Conservation (phyloP, 2,797 vertebrate genomes). For the Erithacus rubecula region DNA sequence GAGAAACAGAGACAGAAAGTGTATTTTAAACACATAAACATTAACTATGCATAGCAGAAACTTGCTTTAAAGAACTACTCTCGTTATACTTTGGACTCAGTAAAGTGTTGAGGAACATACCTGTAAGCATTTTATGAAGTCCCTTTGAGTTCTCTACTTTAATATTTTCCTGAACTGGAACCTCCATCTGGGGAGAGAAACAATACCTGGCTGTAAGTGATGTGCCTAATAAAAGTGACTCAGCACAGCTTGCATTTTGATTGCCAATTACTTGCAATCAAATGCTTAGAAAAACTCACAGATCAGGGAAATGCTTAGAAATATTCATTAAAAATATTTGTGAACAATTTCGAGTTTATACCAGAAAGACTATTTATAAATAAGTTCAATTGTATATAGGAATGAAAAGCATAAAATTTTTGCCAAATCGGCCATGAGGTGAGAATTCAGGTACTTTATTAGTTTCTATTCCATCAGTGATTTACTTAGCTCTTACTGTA, state of each 20-base stretch:
- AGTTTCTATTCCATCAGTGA: not conserved
- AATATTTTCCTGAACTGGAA: constrained; percentile 22
- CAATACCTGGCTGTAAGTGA: constrained; percentile 14
- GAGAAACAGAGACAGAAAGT: not conserved
- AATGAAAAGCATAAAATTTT: not conserved
- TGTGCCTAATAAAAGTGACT: constrained; percentile 33
- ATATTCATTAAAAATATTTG: constrained; percentile 6
- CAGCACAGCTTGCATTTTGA: constrained; percentile 42
- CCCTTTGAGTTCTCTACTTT: not conserved
- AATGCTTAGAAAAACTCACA: not conserved
- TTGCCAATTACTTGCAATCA: constrained; percentile 39
- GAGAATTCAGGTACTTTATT: not conserved
- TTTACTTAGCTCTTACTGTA: not conserved
- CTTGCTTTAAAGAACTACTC: not conserved
- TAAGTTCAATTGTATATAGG: not conserved
- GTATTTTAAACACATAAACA: not conserved
- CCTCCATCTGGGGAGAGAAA: constrained; percentile 1
- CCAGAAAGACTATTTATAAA: not conserved
- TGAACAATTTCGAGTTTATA: not conserved
- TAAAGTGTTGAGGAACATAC: not conserved
- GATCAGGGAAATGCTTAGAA: not conserved
- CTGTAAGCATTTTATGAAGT: constrained; percentile 4
- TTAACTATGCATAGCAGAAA: not conserved
- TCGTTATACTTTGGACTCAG: not conserved
- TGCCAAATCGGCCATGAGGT: not conserved